Evolutionary conservation across 2,888 invertebrate species (phyloP), one percentile per base, ranked within the genome.

Genomic region (Prostheceraeus crozeri): DNA sequence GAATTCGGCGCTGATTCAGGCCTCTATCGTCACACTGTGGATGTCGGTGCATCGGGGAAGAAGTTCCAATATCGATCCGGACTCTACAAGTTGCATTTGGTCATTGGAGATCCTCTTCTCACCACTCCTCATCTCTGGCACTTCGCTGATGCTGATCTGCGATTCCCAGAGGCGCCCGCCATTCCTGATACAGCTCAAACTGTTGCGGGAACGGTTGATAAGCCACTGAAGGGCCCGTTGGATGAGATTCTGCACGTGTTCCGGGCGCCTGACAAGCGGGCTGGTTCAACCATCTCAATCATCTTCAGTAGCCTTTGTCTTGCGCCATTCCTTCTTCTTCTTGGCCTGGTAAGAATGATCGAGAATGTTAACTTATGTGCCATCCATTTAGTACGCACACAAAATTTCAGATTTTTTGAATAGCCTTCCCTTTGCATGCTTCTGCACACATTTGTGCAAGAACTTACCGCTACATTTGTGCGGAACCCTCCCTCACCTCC

Each of bases 111-210:
- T 80, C 83, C 87, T 60, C 83, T 89, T 3, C 82, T 90, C 62
- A 84, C 86, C 66, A 90, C 89, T 77, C 87, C 94, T 11, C 81
- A 94, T 70, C 82, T 85, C 35, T 96, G 94, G 93, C 76, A 80
- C 36, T 73, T 96, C 54, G 76, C 86, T 35, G 83, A 85, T 57
- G 80, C 90, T 3, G 81, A 81, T 59, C 79, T 93, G 63, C 85
- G 71, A 75, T 85, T 89, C 72, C 80, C 82, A 30, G 79, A 73
- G 14, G 66, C 63, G 8, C 64, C 69, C 8, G 59, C 67, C 11
- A 30, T n/a, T n/a, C n/a, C n/a, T n/a, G n/a, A n/a, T n/a, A n/a
- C n/a, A n/a, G n/a, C n/a, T n/a, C n/a, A n/a, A n/a, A 58, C 33
- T 16, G 48, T 52, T 51, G 57, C 48, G n/a, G 46, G 46, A 19